A percentile compares a stretch with the other conserved stretches of the same genome.
Conservation (phyloP, 2,888 invertebrate species). For the Chydorus sphaericus region DNA sequence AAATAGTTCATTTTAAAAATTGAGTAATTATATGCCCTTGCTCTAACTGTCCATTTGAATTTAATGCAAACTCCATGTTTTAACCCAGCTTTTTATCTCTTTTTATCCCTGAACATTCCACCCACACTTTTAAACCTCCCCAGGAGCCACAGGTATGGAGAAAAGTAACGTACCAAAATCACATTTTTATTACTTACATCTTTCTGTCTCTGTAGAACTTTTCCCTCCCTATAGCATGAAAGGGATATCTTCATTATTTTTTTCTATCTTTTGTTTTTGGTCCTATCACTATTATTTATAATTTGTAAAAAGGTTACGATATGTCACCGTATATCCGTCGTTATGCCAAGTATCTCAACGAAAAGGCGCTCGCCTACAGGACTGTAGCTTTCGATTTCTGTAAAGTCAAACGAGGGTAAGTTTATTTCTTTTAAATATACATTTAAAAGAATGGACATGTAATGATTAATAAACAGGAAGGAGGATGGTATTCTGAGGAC, state of each 20-base stretch:
- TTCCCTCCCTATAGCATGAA: no score
- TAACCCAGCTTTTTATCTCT: no score
- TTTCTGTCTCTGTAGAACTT: slow-evolving; percentile 5
- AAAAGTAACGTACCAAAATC: slow-evolving; percentile 2
- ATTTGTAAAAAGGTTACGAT: slow-evolving; percentile 66
- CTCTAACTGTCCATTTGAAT: no score
- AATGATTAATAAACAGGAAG: slow-evolving; percentile 47
- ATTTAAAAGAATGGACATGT: background rate
- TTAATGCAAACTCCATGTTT: no score
- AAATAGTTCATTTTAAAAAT: no score
- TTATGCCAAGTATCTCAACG: slow-evolving; percentile 97
- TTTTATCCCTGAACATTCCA: no score
- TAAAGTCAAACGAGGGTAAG: slow-evolving; percentile 96
- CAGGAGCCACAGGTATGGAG: slow-evolving; percentile 8
- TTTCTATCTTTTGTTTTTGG: no score
- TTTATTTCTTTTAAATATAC: slow-evolving; percentile 18
- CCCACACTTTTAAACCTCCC: no score
- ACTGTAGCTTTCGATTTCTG: slow-evolving; percentile 99
- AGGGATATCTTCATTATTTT: no score
- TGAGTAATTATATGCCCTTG: no score
- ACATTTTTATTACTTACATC: background rate
- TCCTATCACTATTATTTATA: slow-evolving; percentile 5
- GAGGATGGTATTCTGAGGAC: slow-evolving; percentile 92
- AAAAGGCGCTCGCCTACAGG: slow-evolving; percentile 96
- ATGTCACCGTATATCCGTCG: slow-evolving; percentile 98